These are phyloP conservation scores for Laterallus jamaicensis DNA, from an alignment of 2,113 vertebrate genomes.

Conservation along the genomic window DNA sequence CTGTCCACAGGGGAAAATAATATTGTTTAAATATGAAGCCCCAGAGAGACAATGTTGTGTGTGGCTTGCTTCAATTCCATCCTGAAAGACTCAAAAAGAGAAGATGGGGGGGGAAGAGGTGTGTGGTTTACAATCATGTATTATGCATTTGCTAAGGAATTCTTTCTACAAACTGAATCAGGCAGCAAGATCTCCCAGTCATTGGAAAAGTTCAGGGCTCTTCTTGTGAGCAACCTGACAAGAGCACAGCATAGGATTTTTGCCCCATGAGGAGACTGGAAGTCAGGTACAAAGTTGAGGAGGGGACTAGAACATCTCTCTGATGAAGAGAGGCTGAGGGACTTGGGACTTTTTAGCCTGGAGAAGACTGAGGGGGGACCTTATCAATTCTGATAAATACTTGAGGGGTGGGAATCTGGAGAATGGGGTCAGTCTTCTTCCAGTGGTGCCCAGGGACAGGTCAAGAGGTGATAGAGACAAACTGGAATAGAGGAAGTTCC, in stretches of 20 bases:
- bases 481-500: too few relatives aligned
- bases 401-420: too few relatives aligned
- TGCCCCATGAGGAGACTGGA: neutral
- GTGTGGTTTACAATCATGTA: neutral
- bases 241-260: neutral
- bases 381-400: too few relatives aligned
- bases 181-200: neutral
- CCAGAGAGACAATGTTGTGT: neutral
- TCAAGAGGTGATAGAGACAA: too few relatives aligned
- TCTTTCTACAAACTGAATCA: neutral
- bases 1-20: neutral
- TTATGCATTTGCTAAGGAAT: neutral
- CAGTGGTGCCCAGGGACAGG: too few relatives aligned
- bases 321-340: too few relatives aligned
- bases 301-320: too few relatives aligned
- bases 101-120: neutral
- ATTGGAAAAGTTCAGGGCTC: neutral
- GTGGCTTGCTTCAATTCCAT: neutral
- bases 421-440: too few relatives aligned
- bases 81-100: neutral
- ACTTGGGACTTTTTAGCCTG: too few relatives aligned
- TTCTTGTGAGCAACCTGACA: neutral
- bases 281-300: neutral
- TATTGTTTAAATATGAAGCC: neutral
- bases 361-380: too few relatives aligned